Conservation (phyloP, 1,140 invertebrate genomes). For the Heterodera carotae region DNA sequence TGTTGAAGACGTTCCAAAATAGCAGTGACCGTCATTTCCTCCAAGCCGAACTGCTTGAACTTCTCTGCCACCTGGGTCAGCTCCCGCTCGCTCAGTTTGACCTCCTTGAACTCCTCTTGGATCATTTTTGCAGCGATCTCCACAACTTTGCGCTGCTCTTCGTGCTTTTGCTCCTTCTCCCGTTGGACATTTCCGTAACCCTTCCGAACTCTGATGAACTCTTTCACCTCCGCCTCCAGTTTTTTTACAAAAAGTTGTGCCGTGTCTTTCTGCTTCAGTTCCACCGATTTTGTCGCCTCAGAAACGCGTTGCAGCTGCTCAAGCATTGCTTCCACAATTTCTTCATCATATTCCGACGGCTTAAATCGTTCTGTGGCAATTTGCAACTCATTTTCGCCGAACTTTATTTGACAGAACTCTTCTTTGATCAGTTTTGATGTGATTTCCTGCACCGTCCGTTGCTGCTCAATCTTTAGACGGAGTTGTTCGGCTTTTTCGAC, state of each 20-base stretch:
- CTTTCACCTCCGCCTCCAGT: constrained; percentile 12
- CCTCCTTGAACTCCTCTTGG: constrained; percentile 1
- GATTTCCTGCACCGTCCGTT: not conserved
- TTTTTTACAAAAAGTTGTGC: constrained; percentile 14
- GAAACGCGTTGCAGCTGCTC: not conserved
- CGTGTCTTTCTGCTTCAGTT: constrained; percentile 1
- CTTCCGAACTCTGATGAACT: constrained; percentile 5
- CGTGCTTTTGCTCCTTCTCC: constrained; percentile 11
- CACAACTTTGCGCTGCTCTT: not conserved
- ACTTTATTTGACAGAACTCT: not conserved
- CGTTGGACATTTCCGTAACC: constrained; percentile 16
- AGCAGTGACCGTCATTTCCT: not conserved
- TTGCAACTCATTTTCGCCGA: not conserved
- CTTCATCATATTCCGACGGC: too few relatives aligned
- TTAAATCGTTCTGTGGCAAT: not conserved
- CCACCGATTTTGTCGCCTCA: not conserved
- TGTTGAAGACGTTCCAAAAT: not conserved
- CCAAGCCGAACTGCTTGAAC: constrained; percentile 7
- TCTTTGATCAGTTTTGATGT: not conserved
- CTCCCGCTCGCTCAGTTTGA: not conserved
- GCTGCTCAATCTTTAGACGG: not conserved
- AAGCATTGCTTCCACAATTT: too few relatives aligned
- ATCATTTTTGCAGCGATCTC: constrained; percentile 2
- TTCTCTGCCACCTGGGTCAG: not conserved
- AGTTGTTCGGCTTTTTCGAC: not conserved